Evolutionary conservation across 2,888 invertebrate species (phyloP), one percentile per base, ranked within the genome.

Genomic region (Clanis bilineata): DNA sequence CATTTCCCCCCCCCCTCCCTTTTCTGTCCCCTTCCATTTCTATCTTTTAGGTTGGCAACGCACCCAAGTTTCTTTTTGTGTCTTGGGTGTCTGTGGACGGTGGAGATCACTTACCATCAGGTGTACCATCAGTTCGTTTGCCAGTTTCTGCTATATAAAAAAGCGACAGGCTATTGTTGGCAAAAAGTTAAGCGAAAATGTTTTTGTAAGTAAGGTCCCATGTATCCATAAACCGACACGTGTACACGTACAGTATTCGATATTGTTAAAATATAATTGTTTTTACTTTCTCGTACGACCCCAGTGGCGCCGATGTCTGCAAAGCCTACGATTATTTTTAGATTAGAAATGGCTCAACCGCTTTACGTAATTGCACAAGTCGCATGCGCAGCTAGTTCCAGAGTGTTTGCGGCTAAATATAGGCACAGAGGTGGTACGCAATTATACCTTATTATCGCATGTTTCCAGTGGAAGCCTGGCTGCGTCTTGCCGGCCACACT

Each of bases 331-430:
- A 92, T 92, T 92, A 92, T 92, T 92, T 92, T 92, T 92, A 91
- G 92, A 92, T 92, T 92, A 92, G 92, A 92, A 92, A 92, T 91
- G 91, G 90, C 91, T 88, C 88, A 90, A 90, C 91, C 84, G 89
- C 90, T 91, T 91, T 92, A 92, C 89, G 92, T 91, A 92, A 91
- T 92, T 92, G 86, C 89, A 85, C 88, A 76, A 83, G 91, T 86
- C 88, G 86, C 86, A 90, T 86, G 88, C 89, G 80, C 83, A 82
- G 88, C 87, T 79, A 84, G 90, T 86, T 90, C 89, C 88, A 88
- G 88, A 89, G 85, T 79, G 78, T 84, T 85, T 82, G 86, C 83
- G 79, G 88, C 92, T 92, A 92, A 90, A 92, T 91, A 91, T 92
- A 92, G 92, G 77, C 84, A 85, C 88, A 80, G 84, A 81, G 85